A percentile compares a stretch with the other conserved stretches of the same genome.
phyloP scores from a whole-genome alignment of 2,797 vertebrate species.

The Acrossocheilus fasciatus region DNA sequence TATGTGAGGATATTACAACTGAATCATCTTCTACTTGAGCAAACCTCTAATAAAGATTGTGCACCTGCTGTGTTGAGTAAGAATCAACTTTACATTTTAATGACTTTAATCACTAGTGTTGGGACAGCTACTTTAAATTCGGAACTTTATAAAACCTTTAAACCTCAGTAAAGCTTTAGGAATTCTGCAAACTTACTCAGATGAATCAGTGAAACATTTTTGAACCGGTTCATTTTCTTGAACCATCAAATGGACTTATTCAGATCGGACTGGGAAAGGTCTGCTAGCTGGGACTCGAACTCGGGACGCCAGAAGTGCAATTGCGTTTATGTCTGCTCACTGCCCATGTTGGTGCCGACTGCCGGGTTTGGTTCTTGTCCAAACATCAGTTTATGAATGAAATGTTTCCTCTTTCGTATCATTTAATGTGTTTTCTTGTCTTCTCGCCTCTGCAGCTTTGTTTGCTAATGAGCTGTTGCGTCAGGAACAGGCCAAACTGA shows the following conservation, averaged over 20 bases:
- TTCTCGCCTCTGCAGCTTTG: constrained; percentile 76
- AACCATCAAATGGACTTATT: background rate
- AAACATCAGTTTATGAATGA: background rate
- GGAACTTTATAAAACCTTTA: background rate
- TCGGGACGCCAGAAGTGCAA: too few species aligned
- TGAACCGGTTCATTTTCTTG: background rate
- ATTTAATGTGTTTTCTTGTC: background rate
- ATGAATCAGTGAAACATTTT: background rate
- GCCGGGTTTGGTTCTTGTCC: background rate
- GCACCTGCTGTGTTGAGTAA: background rate
- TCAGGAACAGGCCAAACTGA: constrained; percentile 95
- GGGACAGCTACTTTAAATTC: background rate
- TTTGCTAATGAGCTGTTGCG: constrained; percentile 92
- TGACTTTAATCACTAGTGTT: background rate
- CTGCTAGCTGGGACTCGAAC: too few species aligned
- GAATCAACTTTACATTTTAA: background rate
- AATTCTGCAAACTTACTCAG: background rate
- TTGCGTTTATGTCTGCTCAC: background rate
- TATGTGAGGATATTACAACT: background rate
- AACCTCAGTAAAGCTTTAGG: background rate
- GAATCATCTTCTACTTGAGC: background rate
- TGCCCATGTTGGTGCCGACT: background rate
- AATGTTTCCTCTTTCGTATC: background rate
- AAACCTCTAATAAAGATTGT: background rate
- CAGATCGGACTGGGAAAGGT: background rate